A percentile compares a stretch with the other conserved stretches of the same genome.
Conservation (phyloP, 2,888 invertebrate genomes). For the Cephalotes varians region DNA sequence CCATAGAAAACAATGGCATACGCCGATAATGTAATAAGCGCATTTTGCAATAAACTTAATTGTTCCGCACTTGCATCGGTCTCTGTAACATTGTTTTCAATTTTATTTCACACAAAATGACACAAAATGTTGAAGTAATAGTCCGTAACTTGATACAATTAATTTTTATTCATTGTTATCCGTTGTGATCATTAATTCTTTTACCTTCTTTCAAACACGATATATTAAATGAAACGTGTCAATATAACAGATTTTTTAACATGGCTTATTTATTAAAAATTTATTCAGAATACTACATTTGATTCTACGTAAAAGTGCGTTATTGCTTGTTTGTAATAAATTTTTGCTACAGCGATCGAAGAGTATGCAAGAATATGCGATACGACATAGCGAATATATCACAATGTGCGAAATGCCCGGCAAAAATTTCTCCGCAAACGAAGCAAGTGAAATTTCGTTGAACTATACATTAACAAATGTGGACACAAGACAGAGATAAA, state of each 20-base stretch:
- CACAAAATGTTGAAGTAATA: not conserved
- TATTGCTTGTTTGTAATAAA: slow-evolving; percentile 4
- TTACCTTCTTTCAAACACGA: not conserved
- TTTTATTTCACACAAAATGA: not conserved
- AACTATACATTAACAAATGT: slow-evolving; percentile 2
- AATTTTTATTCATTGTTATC: not conserved
- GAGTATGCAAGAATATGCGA: not conserved
- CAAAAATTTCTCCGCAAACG: slow-evolving; percentile 21
- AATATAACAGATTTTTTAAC: not conserved
- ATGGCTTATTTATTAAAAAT: not conserved
- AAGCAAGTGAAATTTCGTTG: slow-evolving; percentile 25
- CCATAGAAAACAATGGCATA: slow-evolving; percentile 8
- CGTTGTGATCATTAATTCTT: too few relatives aligned
- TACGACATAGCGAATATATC: not conserved
- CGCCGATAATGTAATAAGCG: not conserved
- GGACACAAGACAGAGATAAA: not conserved
- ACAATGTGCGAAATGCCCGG: not conserved
- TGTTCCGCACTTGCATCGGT: not conserved
- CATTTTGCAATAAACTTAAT: slow-evolving; percentile 31
- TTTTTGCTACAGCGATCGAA: slow-evolving; percentile 4
- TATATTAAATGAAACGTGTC: not conserved
- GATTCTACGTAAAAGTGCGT: not conserved
- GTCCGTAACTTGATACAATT: not conserved
- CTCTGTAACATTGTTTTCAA: not conserved
- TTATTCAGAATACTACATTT: not conserved